Conservation (phyloP, 2,113 vertebrate genomes). For the Platichthys stellatus region DNA sequence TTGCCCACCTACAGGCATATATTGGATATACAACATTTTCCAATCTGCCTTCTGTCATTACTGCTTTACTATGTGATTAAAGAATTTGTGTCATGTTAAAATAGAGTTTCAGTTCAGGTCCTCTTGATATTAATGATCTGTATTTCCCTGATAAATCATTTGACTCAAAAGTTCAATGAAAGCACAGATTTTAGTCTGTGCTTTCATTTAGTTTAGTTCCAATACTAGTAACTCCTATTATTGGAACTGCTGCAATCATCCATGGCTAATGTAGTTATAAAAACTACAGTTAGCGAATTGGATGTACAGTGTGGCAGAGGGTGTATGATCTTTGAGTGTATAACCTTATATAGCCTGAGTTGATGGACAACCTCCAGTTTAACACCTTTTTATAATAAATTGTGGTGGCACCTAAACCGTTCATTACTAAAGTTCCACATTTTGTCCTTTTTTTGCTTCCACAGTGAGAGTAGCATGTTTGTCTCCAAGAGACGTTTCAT, state of each 20-base stretch:
- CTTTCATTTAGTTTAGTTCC: no score
- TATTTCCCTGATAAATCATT: neutral
- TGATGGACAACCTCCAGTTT: no score
- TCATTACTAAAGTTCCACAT: neutral
- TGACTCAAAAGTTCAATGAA: neutral
- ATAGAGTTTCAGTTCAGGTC: neutral
- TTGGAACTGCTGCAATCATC: no score
- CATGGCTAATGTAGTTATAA: no score
- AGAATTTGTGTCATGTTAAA: no score
- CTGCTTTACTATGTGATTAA: no score
- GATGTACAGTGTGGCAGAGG: neutral
- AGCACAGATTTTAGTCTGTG: neutral
- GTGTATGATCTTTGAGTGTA: neutral
- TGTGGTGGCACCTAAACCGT: neutral
- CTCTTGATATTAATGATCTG: neutral
- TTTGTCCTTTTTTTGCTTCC: neutral
- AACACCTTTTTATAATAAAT: neutral
- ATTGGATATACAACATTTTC: neutral
- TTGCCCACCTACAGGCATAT: no score
- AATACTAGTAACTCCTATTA: no score
- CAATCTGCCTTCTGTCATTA: no score
- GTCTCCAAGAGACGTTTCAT: constrained; percentile 99
- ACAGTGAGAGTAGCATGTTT: constrained; percentile 99
- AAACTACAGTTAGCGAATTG: no score
- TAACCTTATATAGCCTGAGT: no score